Evolutionary conservation across 2,113 vertebrate genomes (phyloP), one percentile per base, ranked within the genome.

Genomic region (Cyanoliseus patagonus): DNA sequence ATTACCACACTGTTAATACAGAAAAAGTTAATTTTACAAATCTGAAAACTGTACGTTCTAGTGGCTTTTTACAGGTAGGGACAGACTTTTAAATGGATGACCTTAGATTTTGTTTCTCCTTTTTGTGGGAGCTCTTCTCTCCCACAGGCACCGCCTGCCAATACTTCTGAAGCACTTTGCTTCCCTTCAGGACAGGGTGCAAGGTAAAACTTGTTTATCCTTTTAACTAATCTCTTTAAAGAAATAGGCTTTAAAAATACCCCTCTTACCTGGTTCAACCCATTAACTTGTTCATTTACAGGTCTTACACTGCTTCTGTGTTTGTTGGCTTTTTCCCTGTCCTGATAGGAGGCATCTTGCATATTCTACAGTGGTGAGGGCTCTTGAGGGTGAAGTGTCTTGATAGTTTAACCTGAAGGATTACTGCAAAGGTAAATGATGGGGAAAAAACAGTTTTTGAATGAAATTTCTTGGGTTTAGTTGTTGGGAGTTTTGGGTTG

Each of bases 161-260:
- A 8, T 31, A 44, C 28, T 73, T 77, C 84, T 91, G 74, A 84
- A 80, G 39, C 57, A 14, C 42, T 64, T 84, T 47, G 27, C 49
- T 75, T 80, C 64, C 66, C 76, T 91, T 92, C 53, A 67, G 78
- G 70, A 88, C 59, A 83, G 59, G n/a, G 57, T 83, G 59, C 59
- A 77, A 85, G 74, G 90, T 90, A 83, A 92, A 96, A 91, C 49
- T 80, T 83, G 44, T 46, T 85, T 79, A 87, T 83, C 31, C 39
- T 86, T 94, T 72, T 80, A 91, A 66, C 19, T 80, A 37, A 41
- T 52, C 72, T 80, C 37, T 67, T 88, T 69, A 88, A 75, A 92
- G 27, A 77, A 89, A 61, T 22, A 28, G 55, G 33, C 55, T 86
- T 92, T 81, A 55, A 86, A 63, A 79, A 37, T 76, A 63, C 31